Evolutionary conservation across 64 coral and sea anemone genomes (phyloP), one percentile per base, ranked within the genome.

Genomic region (Porites lutea): DNA sequence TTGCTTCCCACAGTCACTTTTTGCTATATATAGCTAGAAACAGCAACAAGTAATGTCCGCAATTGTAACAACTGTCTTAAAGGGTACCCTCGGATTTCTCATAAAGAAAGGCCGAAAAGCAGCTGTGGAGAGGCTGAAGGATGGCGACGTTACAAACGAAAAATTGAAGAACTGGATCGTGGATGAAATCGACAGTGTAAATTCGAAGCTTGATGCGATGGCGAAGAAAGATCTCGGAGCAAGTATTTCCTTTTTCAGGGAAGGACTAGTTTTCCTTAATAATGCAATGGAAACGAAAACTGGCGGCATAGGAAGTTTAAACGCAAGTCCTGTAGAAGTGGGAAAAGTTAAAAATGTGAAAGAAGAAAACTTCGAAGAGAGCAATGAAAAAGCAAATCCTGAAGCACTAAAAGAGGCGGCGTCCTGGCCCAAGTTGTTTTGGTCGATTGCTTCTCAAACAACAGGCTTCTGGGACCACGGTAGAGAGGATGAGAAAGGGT

Each of bases 61-160:
- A 9, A 0, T 69, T 19, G 5, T 69, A 21, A 69, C 16, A 21
- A 20, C 18, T 3, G 18, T 69, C 6, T 22, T 69, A 4, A 69
- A 69, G 23, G 19, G 15, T n/a, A 69, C 90, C 4, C 19, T 92
- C 16, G 90, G 90, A 19, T 48, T 92, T 15, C 72, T 92, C 2
- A 49, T 74, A 21, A 86, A 87, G 3, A 75, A 75, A 84, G 72
- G 66, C 1, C 49, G 82, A 19, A 57, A 92, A 48, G n/a, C 14
- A 7, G 53, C 47, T 0, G 82, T 74, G 8, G 72, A 73, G 16
- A 61, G 68, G 59, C 81, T 92, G 8, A 92, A 92, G 51, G 90
- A 64, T 10, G 90, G 90, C 52, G 90, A 86, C 74, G 27, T 92
- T 59, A 87, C 82, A 23, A 82, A 92, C 51, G 67, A 75, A 66